Conservation (phyloP, 1,140 invertebrate species). For the Eurosta solidaginis region DNA sequence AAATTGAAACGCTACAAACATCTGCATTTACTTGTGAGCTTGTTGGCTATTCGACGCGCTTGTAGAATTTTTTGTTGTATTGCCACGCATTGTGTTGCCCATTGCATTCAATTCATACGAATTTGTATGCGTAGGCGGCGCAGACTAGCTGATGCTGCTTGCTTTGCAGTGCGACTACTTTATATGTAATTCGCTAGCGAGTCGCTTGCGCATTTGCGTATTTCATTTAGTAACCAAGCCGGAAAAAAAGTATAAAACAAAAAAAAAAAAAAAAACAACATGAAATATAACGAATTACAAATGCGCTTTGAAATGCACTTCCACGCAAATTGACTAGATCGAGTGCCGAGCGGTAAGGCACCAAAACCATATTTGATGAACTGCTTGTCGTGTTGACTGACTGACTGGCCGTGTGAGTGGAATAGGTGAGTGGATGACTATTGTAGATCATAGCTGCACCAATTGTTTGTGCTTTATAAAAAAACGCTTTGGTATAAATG, state of each 20-base stretch:
- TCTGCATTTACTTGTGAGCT: not conserved
- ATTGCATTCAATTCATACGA: not conserved
- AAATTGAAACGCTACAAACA: not conserved
- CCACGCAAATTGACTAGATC: not conserved
- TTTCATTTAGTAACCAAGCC: not conserved
- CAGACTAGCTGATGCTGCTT: not conserved
- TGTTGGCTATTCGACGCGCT: not conserved
- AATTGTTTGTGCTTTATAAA: not conserved
- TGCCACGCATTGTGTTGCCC: conserved; percentile 11
- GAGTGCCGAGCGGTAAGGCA: not conserved
- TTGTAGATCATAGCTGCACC: not conserved
- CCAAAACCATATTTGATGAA: not conserved
- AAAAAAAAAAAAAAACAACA: not conserved
- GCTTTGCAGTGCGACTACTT: not conserved
- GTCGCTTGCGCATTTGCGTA: conserved; percentile 13
- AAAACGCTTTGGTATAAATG: not conserved
- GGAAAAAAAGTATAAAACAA: not conserved
- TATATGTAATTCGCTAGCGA: not conserved
- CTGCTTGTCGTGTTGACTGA: not conserved
- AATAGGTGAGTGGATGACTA: not conserved
- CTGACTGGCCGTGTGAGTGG: not conserved
- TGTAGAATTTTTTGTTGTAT: not conserved
- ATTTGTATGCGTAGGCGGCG: conserved; percentile 4
- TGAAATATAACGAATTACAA: not conserved
- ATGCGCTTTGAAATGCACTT: not conserved